Conservation (phyloP, 1,140 invertebrate genomes). For the Hyphantria cunea region DNA sequence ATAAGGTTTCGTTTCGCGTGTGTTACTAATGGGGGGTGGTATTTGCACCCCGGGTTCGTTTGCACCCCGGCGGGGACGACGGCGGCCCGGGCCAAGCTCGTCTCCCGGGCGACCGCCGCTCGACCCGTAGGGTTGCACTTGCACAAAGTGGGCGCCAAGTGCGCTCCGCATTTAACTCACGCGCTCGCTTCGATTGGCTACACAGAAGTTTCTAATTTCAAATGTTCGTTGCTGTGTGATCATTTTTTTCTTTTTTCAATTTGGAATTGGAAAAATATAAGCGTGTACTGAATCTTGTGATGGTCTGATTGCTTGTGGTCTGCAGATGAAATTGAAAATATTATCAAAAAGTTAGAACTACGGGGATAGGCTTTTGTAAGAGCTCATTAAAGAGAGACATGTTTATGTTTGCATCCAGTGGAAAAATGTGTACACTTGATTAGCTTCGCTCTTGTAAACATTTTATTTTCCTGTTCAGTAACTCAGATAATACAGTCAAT, state of each 20-base stretch:
- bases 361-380: neutral
- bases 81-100: slow-evolving; percentile 61
- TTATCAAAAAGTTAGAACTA: neutral
- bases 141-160: slow-evolving; percentile 44
- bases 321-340: slow-evolving; percentile 5
- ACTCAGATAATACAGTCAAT: neutral
- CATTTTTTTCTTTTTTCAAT: slow-evolving; percentile 21
- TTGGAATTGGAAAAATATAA: slow-evolving; percentile 25
- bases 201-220: slow-evolving; percentile 27
- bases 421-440: neutral
- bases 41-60: slow-evolving; percentile 48
- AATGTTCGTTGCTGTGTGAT: slow-evolving; percentile 23
- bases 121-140: slow-evolving; percentile 53
- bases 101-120: slow-evolving; percentile 62
- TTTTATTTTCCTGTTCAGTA: slow-evolving; percentile 7
- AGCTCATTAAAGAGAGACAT: slow-evolving; percentile 1
- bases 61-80: slow-evolving; percentile 46
- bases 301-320: slow-evolving; percentile 11
- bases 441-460: neutral
- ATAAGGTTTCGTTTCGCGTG: slow-evolving; percentile 42
- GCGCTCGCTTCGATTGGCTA: slow-evolving; percentile 25
- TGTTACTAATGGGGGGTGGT: slow-evolving; percentile 24
- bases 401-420: neutral
- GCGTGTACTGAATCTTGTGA: slow-evolving; percentile 16
- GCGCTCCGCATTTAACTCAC: slow-evolving; percentile 34